Evolutionary conservation across 2,888 invertebrate genomes (phyloP).

Genomic region (Cheiracanthium punctorium): DNA sequence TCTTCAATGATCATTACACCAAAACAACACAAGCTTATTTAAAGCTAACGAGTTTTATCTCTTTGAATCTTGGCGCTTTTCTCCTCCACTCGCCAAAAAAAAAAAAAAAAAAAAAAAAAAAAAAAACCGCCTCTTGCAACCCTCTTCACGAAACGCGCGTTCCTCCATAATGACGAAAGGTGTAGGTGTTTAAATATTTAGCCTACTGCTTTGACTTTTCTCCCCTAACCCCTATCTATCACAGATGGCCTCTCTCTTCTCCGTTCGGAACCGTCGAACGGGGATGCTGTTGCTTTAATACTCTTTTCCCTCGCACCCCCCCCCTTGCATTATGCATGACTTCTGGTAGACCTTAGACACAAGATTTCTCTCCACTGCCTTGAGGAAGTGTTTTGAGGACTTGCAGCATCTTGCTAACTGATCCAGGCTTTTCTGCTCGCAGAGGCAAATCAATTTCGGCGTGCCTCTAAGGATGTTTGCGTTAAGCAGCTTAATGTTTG

Average conservation of each 20-base stretch:
- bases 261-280: slow-evolving; percentile 49
- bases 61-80: slow-evolving; percentile 23
- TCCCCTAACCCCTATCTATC: slow-evolving; percentile 62
- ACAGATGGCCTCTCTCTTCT: slow-evolving; percentile 39
- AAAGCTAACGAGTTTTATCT: too few relatives aligned
- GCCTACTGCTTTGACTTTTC: slow-evolving; percentile 69
- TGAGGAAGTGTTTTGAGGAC: background rate
- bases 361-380: background rate
- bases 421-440: background rate
- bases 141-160: slow-evolving; percentile 45
- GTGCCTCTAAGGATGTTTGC: background rate
- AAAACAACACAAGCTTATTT: too few relatives aligned
- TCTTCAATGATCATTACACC: too few relatives aligned
- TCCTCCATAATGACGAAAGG: slow-evolving; percentile 67
- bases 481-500: background rate
- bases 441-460: background rate
- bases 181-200: slow-evolving; percentile 69
- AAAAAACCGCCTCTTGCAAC: too few relatives aligned
- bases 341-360: slow-evolving; percentile 1
- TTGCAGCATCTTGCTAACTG: background rate
- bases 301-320: background rate
- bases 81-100: slow-evolving; percentile 30
- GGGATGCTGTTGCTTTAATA: slow-evolving; percentile 56
- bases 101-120: too few relatives aligned
- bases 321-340: slow-evolving; percentile 53